phyloP scores from a whole-genome alignment of 1,140 invertebrate species.

The Meloidogyne chitwoodi region DNA sequence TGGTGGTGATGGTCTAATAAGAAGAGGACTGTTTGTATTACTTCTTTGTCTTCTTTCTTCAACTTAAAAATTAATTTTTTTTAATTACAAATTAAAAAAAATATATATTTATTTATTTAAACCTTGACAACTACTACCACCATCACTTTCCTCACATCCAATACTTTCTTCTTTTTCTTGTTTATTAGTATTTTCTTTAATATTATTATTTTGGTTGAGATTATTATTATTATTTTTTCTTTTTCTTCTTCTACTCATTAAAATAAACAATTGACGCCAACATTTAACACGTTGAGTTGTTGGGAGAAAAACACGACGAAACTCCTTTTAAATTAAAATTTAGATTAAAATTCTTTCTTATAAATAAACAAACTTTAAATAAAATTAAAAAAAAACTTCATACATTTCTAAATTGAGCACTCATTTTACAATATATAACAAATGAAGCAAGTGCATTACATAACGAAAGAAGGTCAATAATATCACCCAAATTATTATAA shows the following conservation, averaged over 20 bases:
- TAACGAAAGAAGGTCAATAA: slow-evolving; percentile 55
- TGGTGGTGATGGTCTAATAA: background rate
- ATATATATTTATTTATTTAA: no score
- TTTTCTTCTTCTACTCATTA: background rate
- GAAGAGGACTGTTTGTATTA: background rate
- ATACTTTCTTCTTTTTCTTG: no score
- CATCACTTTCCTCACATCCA: no score
- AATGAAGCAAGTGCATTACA: slow-evolving; percentile 54
- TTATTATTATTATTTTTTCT: background rate
- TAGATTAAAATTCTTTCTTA: background rate
- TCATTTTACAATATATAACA: slow-evolving; percentile 59
- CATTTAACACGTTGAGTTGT: slow-evolving; percentile 10
- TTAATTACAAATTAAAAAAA: no score
- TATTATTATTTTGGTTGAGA: background rate
- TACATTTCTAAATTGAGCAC: slow-evolving; percentile 56
- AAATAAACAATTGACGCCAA: background rate
- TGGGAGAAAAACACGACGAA: slow-evolving; percentile 55
- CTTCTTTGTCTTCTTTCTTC: background rate
- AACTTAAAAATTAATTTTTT: background rate
- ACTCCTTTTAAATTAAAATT: slow-evolving; percentile 41
- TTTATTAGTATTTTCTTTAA: background rate
- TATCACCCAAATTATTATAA: slow-evolving; percentile 52
- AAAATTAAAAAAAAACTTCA: slow-evolving; percentile 16
- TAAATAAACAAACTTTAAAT: background rate
- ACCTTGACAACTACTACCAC: no score